Conservation (phyloP, 2,113 vertebrate genomes). For the Dasyornis broadbenti region DNA sequence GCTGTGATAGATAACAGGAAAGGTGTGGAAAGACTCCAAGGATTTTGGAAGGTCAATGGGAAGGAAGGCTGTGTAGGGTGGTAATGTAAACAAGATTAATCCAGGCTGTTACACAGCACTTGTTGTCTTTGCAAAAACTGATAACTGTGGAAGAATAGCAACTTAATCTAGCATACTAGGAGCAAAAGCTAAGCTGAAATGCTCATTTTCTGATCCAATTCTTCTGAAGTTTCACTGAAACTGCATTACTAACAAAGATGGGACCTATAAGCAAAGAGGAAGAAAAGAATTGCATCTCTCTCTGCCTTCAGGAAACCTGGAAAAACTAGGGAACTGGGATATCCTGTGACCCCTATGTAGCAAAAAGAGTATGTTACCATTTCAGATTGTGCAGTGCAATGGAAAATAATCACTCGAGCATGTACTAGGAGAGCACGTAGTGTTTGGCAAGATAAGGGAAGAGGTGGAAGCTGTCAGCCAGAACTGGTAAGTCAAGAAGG, state of each 20-base stretch:
- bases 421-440: not conserved
- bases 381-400: not conserved
- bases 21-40: not conserved
- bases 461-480: not conserved
- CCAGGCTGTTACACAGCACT: not conserved
- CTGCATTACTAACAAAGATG: not conserved
- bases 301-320: not conserved
- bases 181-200: not conserved
- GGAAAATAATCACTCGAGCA: not conserved
- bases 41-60: not conserved
- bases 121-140: not conserved
- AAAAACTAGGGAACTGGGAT: not conserved
- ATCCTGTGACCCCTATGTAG: not conserved
- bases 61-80: not conserved
- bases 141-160: not conserved
- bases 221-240: not conserved
- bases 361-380: not conserved
- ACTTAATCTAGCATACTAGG: not conserved
- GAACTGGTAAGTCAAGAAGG: slow-evolving; percentile 1
- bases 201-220: not conserved
- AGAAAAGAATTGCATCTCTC: not conserved
- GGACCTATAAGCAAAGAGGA: not conserved
- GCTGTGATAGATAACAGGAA: not conserved
- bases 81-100: not conserved
- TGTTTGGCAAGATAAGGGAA: not conserved